Evolutionary conservation across 1,140 invertebrate species (phyloP), one percentile per base, ranked within the genome.

Genomic region (Brachionus plicatilis): DNA sequence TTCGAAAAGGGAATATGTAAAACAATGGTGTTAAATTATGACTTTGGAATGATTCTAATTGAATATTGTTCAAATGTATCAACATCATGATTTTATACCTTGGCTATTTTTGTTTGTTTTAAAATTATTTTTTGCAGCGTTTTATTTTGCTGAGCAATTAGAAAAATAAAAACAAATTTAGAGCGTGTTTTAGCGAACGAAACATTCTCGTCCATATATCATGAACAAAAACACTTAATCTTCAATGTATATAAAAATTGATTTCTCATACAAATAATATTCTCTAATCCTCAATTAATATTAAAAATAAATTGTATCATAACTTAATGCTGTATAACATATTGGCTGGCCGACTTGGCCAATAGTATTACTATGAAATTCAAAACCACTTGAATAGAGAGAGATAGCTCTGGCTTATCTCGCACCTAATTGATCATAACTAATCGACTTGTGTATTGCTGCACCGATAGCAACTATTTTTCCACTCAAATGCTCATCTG

Each of bases 121-220:
- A 60, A 60, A 60, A 60, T 60, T 60, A 60, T 60, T 60, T 60
- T 60, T 60, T 60, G 53, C 53, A 60, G 53, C 53, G 53, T 60
- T 60, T 60, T 20, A 20, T 60, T 60, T 60, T 60, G 8, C 20
- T 60, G 53, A 60, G 53, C 53, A 60, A 60, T 60, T 60, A 60
- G 9, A 11, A 60, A 24, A 60, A 60, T 60, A 60, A 60, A 60
- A 60, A 60, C 53, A 60, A 56, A 60, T 60, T 47, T 60, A 60
- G 53, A 60, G n/a, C 53, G 53, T 60, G 53, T 60, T 60, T 37
- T 60, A 3, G 53, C 20, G 53, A 60, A 60, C 53, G 20, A 60
- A 60, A 60, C 53, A 60, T 60, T 60, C 53, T 60, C 53, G 53
- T 60, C 53, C 53, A 60, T 60, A 60, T 60, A 60, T 60, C 53